Evolutionary conservation across 2,113 vertebrate genomes (phyloP).

Genomic region (Microtus oregoni): DNA sequence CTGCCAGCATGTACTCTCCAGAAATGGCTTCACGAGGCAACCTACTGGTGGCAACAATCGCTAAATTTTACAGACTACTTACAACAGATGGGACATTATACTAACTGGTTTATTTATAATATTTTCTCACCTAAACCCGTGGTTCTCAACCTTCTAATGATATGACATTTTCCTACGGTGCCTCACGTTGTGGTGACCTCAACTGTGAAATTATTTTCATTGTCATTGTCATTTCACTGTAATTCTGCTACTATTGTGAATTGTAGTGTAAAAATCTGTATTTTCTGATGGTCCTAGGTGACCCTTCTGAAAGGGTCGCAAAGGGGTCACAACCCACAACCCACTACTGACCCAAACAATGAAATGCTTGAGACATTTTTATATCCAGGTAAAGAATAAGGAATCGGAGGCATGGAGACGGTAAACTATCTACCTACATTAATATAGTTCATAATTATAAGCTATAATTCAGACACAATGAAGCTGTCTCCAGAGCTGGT

Average conservation of each 20-base stretch:
- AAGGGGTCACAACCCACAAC: not conserved
- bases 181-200: not conserved
- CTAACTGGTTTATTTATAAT: not conserved
- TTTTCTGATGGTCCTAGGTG: not conserved
- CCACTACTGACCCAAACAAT: not conserved
- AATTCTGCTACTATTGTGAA: not conserved
- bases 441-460: not conserved
- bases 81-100: not conserved
- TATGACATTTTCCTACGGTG: not conserved
- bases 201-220: not conserved
- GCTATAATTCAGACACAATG: not conserved
- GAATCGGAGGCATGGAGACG: not conserved
- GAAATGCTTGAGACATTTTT: not conserved
- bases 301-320: not conserved
- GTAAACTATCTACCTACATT: not conserved
- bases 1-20: not conserved
- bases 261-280: not conserved
- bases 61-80: slow-evolving; percentile 1
- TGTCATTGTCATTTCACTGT: not conserved
- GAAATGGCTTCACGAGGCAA: not conserved
- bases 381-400: not conserved
- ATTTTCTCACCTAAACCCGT: not conserved
- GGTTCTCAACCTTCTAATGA: not conserved
- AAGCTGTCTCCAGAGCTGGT: not conserved
- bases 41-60: not conserved